Evolutionary conservation across 2,888 invertebrate genomes (phyloP), one percentile per base, ranked within the genome.

Genomic region (Tetranychus piercei): DNA sequence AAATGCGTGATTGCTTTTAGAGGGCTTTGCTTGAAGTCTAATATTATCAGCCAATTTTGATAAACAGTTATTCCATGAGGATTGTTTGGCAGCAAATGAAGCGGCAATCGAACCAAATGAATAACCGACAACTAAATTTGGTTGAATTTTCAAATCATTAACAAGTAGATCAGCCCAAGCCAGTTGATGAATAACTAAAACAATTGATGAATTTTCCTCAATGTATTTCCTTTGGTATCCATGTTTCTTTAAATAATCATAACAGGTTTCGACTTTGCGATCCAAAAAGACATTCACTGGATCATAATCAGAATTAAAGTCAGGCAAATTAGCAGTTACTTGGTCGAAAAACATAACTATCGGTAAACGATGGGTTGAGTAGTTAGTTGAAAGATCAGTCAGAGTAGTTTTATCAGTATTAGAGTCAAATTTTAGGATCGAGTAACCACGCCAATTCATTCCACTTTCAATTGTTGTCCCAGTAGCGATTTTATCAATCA

Each of bases 401-500:
- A 55, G 9, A 55, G 15, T 15, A 15, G 55, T 9, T 55, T 15
- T 15, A 55, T 15, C 9, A 55, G 9, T 55, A 55, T 9, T 55
- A 55, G 9, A 9, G 15, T 55, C 55, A 55, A 15, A 15, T 55
- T 6, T 11, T 34, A 76, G 44, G 3, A 75, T 55, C 1, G 71
- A 55, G 22, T 66, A 73, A n/a, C 74, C 74, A 71, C 71, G 44
- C 9, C 20, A 73, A 11, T 65, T 43, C 71, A 75, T 65, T 1
- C 71, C 75, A 7, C 15, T 70, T 22, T 44, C 43, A 15, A 45
- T 18, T 20, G 55, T 55, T 55, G 55, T 55, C 55, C 15, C 55
- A 55, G 7, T 15, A 15, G 55, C 55, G 8, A 22, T 44, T 20
- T 34, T 9, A 44, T 55, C 72, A 44, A 74, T 73, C 8, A 95